These are phyloP conservation scores for Diogma glabrata DNA, from an alignment of 2,888 invertebrate genomes.

Conservation along the genomic window DNA sequence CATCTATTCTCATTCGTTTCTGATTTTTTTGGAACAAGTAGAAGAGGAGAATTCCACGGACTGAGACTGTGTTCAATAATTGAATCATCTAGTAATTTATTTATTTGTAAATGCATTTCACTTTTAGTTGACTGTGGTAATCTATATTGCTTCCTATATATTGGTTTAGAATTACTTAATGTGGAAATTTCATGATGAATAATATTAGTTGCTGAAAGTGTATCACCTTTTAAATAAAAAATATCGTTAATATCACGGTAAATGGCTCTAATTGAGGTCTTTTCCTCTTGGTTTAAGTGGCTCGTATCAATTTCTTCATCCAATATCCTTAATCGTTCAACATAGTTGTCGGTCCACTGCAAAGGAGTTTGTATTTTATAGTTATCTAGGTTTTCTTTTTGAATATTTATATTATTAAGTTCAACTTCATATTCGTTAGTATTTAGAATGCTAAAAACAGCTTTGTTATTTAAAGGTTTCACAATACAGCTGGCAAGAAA, in stretches of 20 bases:
- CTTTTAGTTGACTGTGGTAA: slow-evolving; percentile 4
- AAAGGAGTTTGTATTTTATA: background rate
- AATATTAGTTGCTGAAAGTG: slow-evolving; percentile 1
- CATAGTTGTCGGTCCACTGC: background rate
- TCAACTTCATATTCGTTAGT: background rate
- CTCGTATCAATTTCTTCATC: background rate
- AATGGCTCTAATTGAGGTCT: background rate
- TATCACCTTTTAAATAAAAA: slow-evolving; percentile 10
- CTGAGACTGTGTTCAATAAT: background rate
- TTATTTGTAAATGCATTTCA: background rate
- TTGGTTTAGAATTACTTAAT: background rate
- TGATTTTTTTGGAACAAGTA: slow-evolving; percentile 8
- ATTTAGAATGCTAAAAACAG: slow-evolving; percentile 4
- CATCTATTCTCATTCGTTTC: background rate
- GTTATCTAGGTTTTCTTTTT: background rate
- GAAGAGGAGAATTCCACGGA: slow-evolving; percentile 1
- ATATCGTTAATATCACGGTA: background rate
- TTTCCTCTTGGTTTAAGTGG: background rate
- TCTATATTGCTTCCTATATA: background rate
- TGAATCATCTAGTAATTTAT: too few relatives aligned
- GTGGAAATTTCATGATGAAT: background rate
- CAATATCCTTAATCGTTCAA: background rate
- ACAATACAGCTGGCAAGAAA: background rate
- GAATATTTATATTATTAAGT: background rate
- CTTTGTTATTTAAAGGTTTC: background rate